Evolutionary conservation across 2,888 invertebrate species (phyloP), one percentile per base, ranked within the genome.

Genomic region (Iselma pallidipennis): DNA sequence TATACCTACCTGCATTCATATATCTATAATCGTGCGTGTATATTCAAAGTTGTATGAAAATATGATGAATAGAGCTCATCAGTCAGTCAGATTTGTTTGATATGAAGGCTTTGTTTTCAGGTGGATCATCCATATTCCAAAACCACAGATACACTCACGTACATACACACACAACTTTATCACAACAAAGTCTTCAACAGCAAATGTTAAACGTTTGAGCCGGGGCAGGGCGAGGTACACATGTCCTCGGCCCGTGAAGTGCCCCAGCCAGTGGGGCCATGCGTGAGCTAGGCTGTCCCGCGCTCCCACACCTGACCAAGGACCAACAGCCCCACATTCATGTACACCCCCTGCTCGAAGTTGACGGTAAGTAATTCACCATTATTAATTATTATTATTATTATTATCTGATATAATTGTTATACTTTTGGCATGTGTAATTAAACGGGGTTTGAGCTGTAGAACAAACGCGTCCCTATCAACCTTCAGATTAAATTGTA

Each of bases 321-420:
- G 73, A 72, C 67, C 72, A 74, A 59, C 68, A 74, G 68, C 74
- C 76, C 69, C 72, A 75, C 76, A 73, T 76, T 76, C 75, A 76
- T 76, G 76, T 73, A 68, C 76, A 76, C 76, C 74, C 71, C 71
- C 72, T 76, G 71, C 71, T 73, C 68, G 71, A 72, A 66, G 69
- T 70, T 76, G 72, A 76, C 76, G 76, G 76, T 76, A 66, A 66
- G 68, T 61, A 16, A n/a, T 14, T 16, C 49, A 6, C 14, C 9
- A 49, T n/a, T n/a, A 21, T 4, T 28, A 52, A 14, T 29, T 26
- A 42, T 51, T 48, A 25, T 48, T 53, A 59, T 59, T 53, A 29
- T n/a, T 48, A 53, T 52, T 53, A 31, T 25, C 48, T 23, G 23
- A 19, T 55, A n/a, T n/a, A n/a, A 28, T 49, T 50, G 57, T 33